Percentiles rank a stretch among this genome's conserved stretches.
Conservation (phyloP, 2,113 vertebrate species). For the Dromas ardeola region DNA sequence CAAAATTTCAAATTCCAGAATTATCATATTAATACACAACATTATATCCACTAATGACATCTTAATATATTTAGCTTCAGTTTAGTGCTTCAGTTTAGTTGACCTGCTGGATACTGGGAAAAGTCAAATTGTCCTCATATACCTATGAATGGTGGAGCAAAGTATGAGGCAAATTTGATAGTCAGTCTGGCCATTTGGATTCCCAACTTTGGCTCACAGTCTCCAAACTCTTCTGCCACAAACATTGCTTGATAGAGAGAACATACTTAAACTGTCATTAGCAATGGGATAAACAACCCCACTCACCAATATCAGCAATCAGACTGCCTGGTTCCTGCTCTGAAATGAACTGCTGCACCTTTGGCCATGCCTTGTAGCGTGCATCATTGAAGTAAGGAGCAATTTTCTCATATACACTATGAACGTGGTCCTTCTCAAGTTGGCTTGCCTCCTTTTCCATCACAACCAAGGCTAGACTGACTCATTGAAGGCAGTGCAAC, state of each 20-base stretch:
- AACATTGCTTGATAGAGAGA: background rate
- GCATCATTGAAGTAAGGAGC: conserved; percentile 80
- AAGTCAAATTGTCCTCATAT: background rate
- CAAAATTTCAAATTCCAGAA: background rate
- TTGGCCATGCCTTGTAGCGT: conserved; percentile 81
- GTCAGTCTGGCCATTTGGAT: background rate
- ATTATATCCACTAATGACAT: background rate
- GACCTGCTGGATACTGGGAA: background rate
- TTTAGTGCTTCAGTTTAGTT: background rate
- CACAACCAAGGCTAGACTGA: background rate
- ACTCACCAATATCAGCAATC: conserved; percentile 79
- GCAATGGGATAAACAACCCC: background rate
- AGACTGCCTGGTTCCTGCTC: conserved; percentile 79
- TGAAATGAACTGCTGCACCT: conserved; percentile 80
- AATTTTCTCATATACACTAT: conserved; percentile 80
- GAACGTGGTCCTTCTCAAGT: conserved; percentile 77
- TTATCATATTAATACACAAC: background rate
- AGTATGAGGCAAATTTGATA: background rate
- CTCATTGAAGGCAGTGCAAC: background rate
- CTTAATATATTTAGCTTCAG: background rate
- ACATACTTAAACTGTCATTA: background rate
- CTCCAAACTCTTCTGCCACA: background rate
- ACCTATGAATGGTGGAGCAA: background rate
- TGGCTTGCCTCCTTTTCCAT: conserved; percentile 82
- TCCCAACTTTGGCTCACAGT: background rate